phyloP scores from a whole-genome alignment of 2,797 vertebrate genomes.

The Carduelis carduelis region DNA sequence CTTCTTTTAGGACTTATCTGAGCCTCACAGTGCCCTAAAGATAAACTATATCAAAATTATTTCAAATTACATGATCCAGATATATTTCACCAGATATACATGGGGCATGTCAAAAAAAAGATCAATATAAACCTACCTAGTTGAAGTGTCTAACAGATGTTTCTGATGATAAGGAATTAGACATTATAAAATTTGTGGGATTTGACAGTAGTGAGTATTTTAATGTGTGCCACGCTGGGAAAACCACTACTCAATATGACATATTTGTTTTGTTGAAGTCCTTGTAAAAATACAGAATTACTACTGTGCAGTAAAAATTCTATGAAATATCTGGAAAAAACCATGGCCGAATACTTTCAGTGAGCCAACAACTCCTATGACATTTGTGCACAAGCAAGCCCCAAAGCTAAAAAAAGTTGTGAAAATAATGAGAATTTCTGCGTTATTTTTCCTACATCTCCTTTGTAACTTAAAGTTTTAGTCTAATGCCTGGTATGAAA shows the following conservation, averaged over 20 bases:
- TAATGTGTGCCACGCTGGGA: background rate
- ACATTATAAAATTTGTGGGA: background rate
- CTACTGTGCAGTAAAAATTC: background rate
- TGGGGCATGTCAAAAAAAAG: background rate
- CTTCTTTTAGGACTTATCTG: background rate
- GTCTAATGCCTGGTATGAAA: background rate
- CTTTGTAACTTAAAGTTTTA: background rate
- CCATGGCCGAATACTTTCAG: background rate
- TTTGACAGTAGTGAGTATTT: background rate
- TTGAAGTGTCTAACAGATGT: constrained; percentile 13
- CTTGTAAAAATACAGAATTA: background rate
- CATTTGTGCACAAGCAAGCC: background rate
- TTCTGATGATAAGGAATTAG: constrained; percentile 26
- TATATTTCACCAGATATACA: background rate
- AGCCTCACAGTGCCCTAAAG: background rate
- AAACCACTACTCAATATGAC: background rate
- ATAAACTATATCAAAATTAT: background rate
- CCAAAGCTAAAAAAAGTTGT: background rate
- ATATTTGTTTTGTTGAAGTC: background rate
- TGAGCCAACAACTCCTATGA: background rate
- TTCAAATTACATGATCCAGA: background rate
- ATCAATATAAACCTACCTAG: constrained; percentile 26
- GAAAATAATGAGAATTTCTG: background rate
- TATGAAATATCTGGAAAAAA: background rate
- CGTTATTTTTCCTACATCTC: background rate